Percentiles rank a stretch among this genome's conserved stretches.
Evolutionary conservation across 2,888 invertebrate genomes (phyloP).

Genomic region (Cecidostiba fungosa): DNA sequence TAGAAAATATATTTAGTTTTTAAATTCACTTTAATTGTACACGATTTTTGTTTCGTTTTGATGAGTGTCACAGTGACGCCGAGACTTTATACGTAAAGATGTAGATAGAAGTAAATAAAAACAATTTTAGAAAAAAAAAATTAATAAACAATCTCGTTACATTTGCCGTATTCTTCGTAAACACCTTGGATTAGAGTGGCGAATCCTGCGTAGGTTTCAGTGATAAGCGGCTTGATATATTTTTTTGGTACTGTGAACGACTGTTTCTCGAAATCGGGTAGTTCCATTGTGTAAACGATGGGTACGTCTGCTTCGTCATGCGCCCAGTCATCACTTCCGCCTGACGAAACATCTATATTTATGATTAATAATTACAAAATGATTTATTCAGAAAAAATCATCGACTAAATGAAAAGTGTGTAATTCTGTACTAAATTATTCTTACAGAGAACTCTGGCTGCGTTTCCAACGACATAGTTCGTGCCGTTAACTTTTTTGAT

Average conservation of each 20-base stretch:
- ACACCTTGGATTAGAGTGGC: conserved; percentile 80
- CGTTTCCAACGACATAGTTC: conserved; percentile 21
- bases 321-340: conserved; percentile 85
- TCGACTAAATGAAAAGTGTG: neutral
- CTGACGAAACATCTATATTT: conserved; percentile 81
- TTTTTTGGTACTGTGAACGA: conserved; percentile 81
- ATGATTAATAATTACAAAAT: neutral
- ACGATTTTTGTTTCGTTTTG: conserved; percentile 41
- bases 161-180: conserved; percentile 7
- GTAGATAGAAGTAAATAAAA: conserved; percentile 44
- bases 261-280: conserved; percentile 83
- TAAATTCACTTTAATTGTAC: conserved; percentile 19
- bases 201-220: conserved; percentile 83
- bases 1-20: conserved; percentile 46
- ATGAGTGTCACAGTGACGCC: neutral
- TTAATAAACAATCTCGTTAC: conserved; percentile 16
- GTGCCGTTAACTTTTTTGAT: neutral
- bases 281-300: conserved; percentile 84
- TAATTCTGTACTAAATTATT: neutral
- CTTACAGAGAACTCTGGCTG: conserved; percentile 38
- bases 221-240: conserved; percentile 82
- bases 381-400: neutral
- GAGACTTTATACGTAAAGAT: conserved; percentile 38
- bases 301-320: conserved; percentile 81
- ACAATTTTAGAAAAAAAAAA: conserved; percentile 19